A percentile compares a stretch with the other conserved stretches of the same genome.
phyloP scores from a whole-genome alignment of 2,888 invertebrate genomes.

The Morpho achilles region DNA sequence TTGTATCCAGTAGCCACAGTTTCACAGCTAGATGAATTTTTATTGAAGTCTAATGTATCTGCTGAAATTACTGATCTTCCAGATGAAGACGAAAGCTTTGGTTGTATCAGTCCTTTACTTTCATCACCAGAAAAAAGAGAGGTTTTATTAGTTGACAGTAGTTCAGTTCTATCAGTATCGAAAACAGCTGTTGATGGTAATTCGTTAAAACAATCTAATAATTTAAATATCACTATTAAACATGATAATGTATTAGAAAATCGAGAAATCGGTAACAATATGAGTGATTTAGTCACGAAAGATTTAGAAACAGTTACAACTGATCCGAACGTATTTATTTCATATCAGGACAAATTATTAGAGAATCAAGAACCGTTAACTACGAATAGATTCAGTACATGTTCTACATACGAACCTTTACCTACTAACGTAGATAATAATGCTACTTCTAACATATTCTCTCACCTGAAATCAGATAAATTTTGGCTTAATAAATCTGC shows the following conservation, averaged over 20 bases:
- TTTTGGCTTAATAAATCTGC: slow-evolving; percentile 80
- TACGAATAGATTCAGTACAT: slow-evolving; percentile 4
- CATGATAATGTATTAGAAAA: slow-evolving; percentile 33
- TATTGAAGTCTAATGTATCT: not conserved
- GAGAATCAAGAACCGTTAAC: not conserved
- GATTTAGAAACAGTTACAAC: slow-evolving; percentile 27
- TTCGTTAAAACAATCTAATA: not conserved
- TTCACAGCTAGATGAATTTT: not conserved
- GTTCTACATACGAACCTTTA: slow-evolving; percentile 16
- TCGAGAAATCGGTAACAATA: slow-evolving; percentile 50
- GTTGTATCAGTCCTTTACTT: slow-evolving; percentile 15
- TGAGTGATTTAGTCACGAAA: slow-evolving; percentile 49
- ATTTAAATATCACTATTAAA: slow-evolving; percentile 26
- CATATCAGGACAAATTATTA: too few relatives aligned
- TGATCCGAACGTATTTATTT: not conserved
- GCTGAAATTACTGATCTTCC: not conserved
- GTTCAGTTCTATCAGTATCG: too few relatives aligned
- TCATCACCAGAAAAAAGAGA: slow-evolving; percentile 14
- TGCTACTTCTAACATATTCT: slow-evolving; percentile 47
- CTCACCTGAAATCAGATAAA: slow-evolving; percentile 66
- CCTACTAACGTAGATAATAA: slow-evolving; percentile 46
- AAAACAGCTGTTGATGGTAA: too few relatives aligned
- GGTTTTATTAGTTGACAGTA: not conserved
- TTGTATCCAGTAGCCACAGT: too few relatives aligned
- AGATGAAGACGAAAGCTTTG: slow-evolving; percentile 4